These are phyloP conservation scores for Dermatophagoides farinae DNA, from an alignment of 1,140 invertebrate genomes.

Conservation along the genomic window DNA sequence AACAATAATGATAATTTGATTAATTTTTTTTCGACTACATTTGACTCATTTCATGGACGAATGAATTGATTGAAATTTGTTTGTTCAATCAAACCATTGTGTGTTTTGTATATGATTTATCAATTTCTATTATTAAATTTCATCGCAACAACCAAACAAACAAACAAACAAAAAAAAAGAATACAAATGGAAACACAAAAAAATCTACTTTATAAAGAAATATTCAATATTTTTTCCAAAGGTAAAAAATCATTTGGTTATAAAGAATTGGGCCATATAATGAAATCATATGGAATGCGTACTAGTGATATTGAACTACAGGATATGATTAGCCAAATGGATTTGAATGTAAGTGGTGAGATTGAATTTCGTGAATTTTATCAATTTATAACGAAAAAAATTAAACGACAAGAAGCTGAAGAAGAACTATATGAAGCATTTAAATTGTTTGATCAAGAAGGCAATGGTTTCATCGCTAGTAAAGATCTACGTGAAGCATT, in stretches of 20 bases:
- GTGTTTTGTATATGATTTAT: too few species aligned
- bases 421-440: constrained; percentile 33
- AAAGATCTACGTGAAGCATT: constrained; percentile 22
- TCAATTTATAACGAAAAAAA: constrained; percentile 30
- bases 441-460: constrained; percentile 29
- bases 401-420: constrained; percentile 30
- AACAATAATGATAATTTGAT: background rate
- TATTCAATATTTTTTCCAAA: constrained; percentile 8
- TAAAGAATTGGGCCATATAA: constrained; percentile 24
- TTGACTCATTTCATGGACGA: too few species aligned
- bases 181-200: background rate
- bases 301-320: constrained; percentile 26
- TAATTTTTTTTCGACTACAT: too few species aligned
- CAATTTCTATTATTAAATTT: background rate
- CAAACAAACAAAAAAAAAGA: background rate
- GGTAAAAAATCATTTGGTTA: constrained; percentile 10
- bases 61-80: too few species aligned
- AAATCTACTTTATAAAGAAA: background rate
- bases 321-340: constrained; percentile 26
- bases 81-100: too few species aligned
- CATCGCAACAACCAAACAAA: background rate
- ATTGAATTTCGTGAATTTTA: constrained; percentile 24
- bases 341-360: constrained; percentile 21
- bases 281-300: constrained; percentile 25
- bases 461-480: constrained; percentile 27